These are phyloP conservation scores for Spondyliosoma cantharus DNA, from an alignment of 2,797 vertebrate genomes.

Conservation along the genomic window DNA sequence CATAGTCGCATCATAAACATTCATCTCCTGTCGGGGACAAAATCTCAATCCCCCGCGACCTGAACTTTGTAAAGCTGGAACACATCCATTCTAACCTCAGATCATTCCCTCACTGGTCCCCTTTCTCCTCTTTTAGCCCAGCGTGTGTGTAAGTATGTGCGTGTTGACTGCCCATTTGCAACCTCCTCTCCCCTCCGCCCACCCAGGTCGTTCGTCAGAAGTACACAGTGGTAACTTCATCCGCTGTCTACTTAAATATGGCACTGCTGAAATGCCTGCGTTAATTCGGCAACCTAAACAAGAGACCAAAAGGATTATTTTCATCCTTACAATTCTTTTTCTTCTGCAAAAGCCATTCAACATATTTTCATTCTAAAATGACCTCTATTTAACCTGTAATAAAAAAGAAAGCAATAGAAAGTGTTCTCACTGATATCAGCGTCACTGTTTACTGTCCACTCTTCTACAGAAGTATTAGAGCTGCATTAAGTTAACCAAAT, in stretches of 20 bases:
- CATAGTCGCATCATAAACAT: background rate
- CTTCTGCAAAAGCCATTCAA: background rate
- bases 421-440: background rate
- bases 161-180: slow-evolving; percentile 60
- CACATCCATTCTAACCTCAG: slow-evolving; percentile 31
- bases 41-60: slow-evolving; percentile 24
- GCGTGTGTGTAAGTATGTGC: slow-evolving; percentile 45
- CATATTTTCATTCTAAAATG: background rate
- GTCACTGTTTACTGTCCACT: background rate
- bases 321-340: background rate
- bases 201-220: slow-evolving; percentile 76
- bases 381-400: background rate
- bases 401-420: background rate
- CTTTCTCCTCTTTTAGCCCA: slow-evolving; percentile 35
- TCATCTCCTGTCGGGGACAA: slow-evolving; percentile 3
- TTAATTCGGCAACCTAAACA: slow-evolving; percentile 31
- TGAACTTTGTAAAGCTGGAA: slow-evolving; percentile 40
- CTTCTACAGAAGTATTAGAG: background rate
- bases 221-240: slow-evolving; percentile 72
- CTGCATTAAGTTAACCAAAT: background rate
- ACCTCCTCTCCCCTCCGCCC: slow-evolving; percentile 67
- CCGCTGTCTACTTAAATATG: slow-evolving; percentile 65
- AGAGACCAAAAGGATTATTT: slow-evolving; percentile 9
- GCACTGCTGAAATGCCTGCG: slow-evolving; percentile 48
- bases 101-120: slow-evolving; percentile 43